phyloP scores from a whole-genome alignment of 1,140 invertebrate genomes.

The Lepidurus couesii region DNA sequence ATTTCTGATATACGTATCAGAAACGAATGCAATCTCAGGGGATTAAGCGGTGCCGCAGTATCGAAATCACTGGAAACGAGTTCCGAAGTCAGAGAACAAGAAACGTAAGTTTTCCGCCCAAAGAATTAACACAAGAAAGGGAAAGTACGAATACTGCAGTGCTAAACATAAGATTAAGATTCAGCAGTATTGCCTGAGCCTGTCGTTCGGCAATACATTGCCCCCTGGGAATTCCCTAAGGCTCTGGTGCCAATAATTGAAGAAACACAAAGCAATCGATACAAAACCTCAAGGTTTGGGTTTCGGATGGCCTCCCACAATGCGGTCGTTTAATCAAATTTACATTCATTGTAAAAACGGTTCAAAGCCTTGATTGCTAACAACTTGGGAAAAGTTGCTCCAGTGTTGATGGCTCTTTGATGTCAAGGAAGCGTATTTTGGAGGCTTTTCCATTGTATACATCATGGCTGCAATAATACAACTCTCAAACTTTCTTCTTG shows the following conservation, averaged over 20 bases:
- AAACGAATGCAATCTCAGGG: too few species aligned
- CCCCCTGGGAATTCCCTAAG: too few species aligned
- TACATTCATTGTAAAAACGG: neutral
- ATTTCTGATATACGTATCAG: too few species aligned
- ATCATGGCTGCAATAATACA: neutral
- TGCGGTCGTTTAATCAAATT: neutral
- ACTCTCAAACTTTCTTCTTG: neutral
- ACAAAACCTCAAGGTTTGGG: neutral
- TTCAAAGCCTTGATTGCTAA: neutral
- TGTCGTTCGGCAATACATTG: too few species aligned
- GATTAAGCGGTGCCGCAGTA: too few species aligned
- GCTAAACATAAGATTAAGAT: too few species aligned
- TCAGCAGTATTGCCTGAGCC: too few species aligned
- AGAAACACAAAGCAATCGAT: neutral
- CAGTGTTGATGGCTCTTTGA: constrained; percentile 11
- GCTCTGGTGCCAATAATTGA: neutral
- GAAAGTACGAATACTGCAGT: too few species aligned
- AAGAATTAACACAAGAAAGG: too few species aligned
- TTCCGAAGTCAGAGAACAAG: too few species aligned
- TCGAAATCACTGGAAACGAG: too few species aligned
- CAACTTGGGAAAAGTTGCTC: neutral
- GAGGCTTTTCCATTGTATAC: neutral
- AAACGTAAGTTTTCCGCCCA: too few species aligned
- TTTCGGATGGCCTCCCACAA: neutral
- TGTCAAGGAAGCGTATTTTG: neutral